Base-by-base conservation (phyloP, 2,113 vertebrate species). In the Oenanthe oenanthe region DNA sequence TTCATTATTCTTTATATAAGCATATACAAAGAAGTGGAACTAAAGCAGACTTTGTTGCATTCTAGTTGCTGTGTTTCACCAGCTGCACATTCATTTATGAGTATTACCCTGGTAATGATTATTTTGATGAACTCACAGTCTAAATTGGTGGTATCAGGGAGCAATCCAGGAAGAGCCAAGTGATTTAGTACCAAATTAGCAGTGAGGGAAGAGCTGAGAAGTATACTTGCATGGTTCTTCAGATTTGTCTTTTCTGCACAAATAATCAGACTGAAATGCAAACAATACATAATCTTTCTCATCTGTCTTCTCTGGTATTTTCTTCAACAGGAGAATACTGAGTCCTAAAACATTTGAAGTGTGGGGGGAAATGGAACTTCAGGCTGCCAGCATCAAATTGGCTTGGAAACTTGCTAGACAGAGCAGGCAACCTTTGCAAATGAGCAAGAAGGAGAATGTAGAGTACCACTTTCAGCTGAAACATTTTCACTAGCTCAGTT, bases 61-160 rank as follows among this genome's bases (percentile, higher is more conserved):
- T 94, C 38, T 67, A 47, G 56, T 47, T 87, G 56, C 73, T 71
- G 51, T 84, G 43, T 89, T 89, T 84, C 81, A 87, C 38, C 73
- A 91, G 92, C 92, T 91, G 70, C 80, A 75, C 14, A 3, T 43
- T 85, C 65, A 58, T 93, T 93, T 84, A 54, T 43, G 32, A 2
- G 32, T 60, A 67, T 89, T 91, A 78, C 70, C 61, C 65, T 84
- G 51, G 32, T 93, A 91, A 87, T 96, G 32, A 85, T 81, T 77
- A 78, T 87, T 95, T 94, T 93, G 78, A 89, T 94, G 84, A 91
- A 96, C 87, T 92, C 76, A 56, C 57, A 67, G 48, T 40, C 66
- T 85, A 87, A 95, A 91, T 91, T 84, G 68, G 29, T 96, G 68
- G 31, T 95, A 74, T 93, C 48, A 48, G 72, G 47, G 83, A 92